These are phyloP conservation scores for Drosophila mojavensis DNA, from an alignment of 1,140 invertebrate genomes.

Conservation along the genomic window DNA sequence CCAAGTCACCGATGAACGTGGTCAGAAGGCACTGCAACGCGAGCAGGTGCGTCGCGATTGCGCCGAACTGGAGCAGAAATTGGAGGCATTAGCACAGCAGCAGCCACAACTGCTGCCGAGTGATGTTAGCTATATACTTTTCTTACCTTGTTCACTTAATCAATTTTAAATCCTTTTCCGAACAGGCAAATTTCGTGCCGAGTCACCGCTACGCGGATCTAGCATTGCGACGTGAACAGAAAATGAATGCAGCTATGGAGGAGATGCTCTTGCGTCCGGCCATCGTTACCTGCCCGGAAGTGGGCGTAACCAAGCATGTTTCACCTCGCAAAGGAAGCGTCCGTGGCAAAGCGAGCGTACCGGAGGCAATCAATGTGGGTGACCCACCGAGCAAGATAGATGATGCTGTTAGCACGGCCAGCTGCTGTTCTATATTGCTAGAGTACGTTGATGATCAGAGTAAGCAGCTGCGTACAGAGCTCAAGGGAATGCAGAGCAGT, in stretches of 20 bases:
- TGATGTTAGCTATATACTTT: constrained; percentile 53
- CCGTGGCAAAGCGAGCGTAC: background rate
- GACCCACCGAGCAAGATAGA: constrained; percentile 25
- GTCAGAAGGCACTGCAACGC: constrained; percentile 72
- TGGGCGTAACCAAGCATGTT: constrained; percentile 7
- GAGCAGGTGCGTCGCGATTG: constrained; percentile 78
- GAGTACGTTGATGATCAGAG: constrained; percentile 79
- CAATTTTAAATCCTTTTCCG: background rate
- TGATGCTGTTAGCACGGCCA: constrained; percentile 44
- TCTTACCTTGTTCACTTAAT: background rate
- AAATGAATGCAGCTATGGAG: constrained; percentile 74
- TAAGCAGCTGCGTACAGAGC: constrained; percentile 64
- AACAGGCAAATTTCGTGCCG: constrained; percentile 55
- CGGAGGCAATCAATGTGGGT: constrained; percentile 58
- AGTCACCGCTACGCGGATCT: constrained; percentile 58
- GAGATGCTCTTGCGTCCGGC: constrained; percentile 68
- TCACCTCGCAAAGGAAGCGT: background rate
- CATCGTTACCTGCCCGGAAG: constrained; percentile 76
- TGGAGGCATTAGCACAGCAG: constrained; percentile 68
- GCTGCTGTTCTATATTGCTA: constrained; percentile 66
- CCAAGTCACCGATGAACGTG: constrained; percentile 59
- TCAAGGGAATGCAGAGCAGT: constrained; percentile 51
- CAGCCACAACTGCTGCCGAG: constrained; percentile 60
- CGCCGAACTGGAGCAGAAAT: constrained; percentile 65
- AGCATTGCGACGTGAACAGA: constrained; percentile 55